Percentiles rank a stretch among this genome's conserved stretches.
Evolutionary conservation across 2,113 vertebrate genomes (phyloP).

Genomic region (Hiodon tergisus): DNA sequence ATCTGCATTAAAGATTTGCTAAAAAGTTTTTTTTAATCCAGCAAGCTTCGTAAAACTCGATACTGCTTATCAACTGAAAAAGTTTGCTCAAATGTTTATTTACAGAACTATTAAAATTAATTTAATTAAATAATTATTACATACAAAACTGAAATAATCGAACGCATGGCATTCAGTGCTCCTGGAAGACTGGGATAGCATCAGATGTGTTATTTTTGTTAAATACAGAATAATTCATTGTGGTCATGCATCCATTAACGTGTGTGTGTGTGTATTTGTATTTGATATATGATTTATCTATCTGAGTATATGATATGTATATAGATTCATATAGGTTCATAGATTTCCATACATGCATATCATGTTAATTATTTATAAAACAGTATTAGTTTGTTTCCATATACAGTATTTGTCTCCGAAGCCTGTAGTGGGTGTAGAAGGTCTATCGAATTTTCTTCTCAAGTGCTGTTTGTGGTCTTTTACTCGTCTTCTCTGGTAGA

Average conservation of each 20-base stretch:
- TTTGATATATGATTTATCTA: background rate
- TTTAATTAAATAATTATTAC: background rate
- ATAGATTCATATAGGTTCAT: background rate
- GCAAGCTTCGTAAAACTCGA: background rate
- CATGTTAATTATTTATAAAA: background rate
- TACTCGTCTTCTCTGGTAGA: conserved; percentile 57
- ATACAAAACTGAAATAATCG: background rate
- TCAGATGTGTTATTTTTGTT: background rate
- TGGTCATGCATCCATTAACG: background rate
- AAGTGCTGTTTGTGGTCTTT: conserved; percentile 43
- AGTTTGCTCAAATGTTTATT: background rate
- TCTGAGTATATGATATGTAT: background rate
- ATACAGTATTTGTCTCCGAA: background rate
- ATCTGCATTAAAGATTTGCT: too few relatives aligned
- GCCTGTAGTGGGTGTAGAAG: background rate
- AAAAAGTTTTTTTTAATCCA: too few relatives aligned
- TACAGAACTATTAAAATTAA: background rate
- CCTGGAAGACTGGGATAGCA: background rate
- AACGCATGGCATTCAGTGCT: too few relatives aligned
- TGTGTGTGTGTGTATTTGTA: background rate
- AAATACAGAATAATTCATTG: background rate
- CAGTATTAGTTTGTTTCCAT: background rate
- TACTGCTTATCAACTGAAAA: background rate
- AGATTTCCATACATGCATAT: background rate
- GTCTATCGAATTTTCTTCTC: conserved; percentile 62